These are phyloP conservation scores for Tylochromis polylepis DNA, from an alignment of 2,113 vertebrate genomes.

Conservation along the genomic window DNA sequence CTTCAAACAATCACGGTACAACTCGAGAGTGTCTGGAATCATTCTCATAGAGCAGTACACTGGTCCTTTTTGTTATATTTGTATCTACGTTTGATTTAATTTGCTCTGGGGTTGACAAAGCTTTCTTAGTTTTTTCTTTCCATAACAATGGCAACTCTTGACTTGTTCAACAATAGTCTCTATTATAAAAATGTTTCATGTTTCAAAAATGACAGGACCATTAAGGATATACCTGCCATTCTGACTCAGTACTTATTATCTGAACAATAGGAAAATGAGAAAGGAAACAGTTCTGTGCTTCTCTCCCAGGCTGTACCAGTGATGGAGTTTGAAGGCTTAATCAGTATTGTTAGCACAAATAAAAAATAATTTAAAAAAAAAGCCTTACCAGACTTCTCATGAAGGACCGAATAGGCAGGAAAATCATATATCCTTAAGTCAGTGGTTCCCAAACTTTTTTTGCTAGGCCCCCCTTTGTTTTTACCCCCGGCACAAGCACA, in stretches of 20 bases:
- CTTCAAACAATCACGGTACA: not conserved
- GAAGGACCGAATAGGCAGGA: not conserved
- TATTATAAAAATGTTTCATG: not conserved
- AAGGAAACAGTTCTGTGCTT: not conserved
- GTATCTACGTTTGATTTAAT: not conserved
- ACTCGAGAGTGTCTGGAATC: not conserved
- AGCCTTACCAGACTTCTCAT: not conserved
- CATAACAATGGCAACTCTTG: not conserved
- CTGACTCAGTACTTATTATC: not conserved
- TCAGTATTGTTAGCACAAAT: not conserved
- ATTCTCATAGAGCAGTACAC: not conserved
- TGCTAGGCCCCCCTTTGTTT: too few relatives aligned
- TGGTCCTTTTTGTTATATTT: not conserved
- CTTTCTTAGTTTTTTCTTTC: not conserved
- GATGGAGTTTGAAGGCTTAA: not conserved
- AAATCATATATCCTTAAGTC: not conserved
- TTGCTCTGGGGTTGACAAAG: not conserved
- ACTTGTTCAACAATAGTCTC: not conserved
- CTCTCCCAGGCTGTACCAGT: not conserved
- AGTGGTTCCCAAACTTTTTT: too few relatives aligned
- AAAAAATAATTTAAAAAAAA: too few relatives aligned
- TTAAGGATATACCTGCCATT: not conserved
- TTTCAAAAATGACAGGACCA: not conserved
- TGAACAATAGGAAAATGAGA: not conserved
- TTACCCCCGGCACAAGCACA: too few relatives aligned